These are phyloP conservation scores for Plecturocebus donacophilus DNA, from an alignment of 2,113 vertebrate species.

Conservation along the genomic window DNA sequence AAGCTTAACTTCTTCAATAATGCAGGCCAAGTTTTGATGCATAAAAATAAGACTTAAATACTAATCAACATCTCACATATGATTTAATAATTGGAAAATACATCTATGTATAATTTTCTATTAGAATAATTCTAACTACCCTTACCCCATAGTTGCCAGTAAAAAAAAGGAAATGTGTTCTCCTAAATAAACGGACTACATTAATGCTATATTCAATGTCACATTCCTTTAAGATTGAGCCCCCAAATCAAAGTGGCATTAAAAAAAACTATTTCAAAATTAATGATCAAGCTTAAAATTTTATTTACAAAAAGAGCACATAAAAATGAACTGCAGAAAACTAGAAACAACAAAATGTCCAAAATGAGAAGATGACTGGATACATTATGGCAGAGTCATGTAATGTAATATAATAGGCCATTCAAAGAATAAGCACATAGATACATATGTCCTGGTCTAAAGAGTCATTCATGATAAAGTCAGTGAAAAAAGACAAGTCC, in stretches of 20 bases:
- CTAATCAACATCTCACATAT: background rate
- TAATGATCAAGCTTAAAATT: background rate
- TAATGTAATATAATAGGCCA: background rate
- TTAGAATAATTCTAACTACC: background rate
- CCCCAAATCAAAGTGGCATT: background rate
- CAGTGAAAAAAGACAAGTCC: background rate
- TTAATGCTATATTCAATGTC: background rate
- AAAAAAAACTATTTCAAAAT: background rate
- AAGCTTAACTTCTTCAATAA: background rate
- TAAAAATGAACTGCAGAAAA: background rate
- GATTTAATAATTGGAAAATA: background rate
- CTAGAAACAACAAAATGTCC: background rate
- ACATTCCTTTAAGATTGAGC: background rate
- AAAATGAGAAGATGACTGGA: background rate
- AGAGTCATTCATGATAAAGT: background rate
- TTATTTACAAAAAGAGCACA: background rate
- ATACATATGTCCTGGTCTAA: background rate
- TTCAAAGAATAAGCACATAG: background rate
- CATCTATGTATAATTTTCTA: background rate
- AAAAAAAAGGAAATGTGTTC: background rate
- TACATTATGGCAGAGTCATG: background rate
- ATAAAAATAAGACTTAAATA: background rate
- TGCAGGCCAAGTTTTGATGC: background rate
- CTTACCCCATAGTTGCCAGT: background rate
- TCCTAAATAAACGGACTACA: background rate